Evolutionary conservation across 2,888 invertebrate genomes (phyloP).

Genomic region (Eristalis pertinax): DNA sequence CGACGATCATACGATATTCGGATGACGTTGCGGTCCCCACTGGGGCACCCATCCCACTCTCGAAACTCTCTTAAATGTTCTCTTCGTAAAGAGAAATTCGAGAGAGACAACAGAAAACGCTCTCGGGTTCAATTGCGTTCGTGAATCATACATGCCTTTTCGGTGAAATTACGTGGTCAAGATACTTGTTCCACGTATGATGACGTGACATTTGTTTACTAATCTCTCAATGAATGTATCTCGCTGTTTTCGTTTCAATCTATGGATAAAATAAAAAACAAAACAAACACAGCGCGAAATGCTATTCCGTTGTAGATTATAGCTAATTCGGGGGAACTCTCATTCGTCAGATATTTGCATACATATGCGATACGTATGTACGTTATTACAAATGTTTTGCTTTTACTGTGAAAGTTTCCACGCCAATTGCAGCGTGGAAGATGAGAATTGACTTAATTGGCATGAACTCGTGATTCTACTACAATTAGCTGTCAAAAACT

Average conservation of each 20-base stretch:
- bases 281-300: not conserved
- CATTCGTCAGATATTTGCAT: not conserved
- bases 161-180: slow-evolving; percentile 22
- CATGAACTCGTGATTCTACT: not conserved
- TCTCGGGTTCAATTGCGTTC: not conserved
- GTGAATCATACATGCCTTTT: slow-evolving; percentile 34
- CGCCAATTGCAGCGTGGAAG: not conserved
- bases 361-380: too few relatives aligned
- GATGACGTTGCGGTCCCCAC: not conserved
- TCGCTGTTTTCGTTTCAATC: not conserved
- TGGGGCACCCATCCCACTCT: not conserved
- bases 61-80: not conserved
- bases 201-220: slow-evolving; percentile 46
- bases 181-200: slow-evolving; percentile 16
- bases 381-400: not conserved
- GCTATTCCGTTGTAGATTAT: not conserved
- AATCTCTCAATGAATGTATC: not conserved
- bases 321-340: not conserved
- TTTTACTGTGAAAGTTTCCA: not conserved
- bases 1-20: not conserved
- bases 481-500: not conserved
- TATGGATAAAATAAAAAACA: not conserved
- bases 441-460: not conserved
- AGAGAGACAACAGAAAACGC: not conserved
- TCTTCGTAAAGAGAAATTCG: not conserved